Evolutionary conservation across 2,113 vertebrate species (phyloP), one percentile per base, ranked within the genome.

Genomic region (Cebus imitator): DNA sequence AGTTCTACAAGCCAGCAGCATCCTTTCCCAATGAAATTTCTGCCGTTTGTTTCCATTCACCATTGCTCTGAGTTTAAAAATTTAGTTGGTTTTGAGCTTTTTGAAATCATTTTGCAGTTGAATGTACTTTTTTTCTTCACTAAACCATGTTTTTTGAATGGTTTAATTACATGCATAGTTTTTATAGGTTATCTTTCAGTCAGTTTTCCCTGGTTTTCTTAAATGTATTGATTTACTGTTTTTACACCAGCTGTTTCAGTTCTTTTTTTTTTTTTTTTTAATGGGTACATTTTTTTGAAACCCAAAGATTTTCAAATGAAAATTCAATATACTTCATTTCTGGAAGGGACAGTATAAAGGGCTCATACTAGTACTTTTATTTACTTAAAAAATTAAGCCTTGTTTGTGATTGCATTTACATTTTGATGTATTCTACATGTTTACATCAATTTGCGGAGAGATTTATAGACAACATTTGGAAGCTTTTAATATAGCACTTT

Each of bases 61-160:
- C 35, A 35, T 82, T 94, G 21, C 43, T 84, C 48, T 79, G 16
- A 50, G 18, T 43, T 84, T 75, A 85, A 93, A 93, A 80, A 27
- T 45, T 40, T 50, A 87, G 16, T 82, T 95, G 88, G 52, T 66
- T 96, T 92, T 89, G 66, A 78, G 23, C 76, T 95, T 90, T 94
- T 55, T 82, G 70, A 94, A 92, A 32, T 92, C 37, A 13, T 94
- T 91, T 91, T 94, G 48, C 78, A 89, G 48, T 27, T 76, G 40
- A 85, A 72, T 79, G 30, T 72, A 61, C 18, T 73, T 68, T 92
- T 88, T 90, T 79, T 76, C 32, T 83, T 90, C 72, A 93, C 12
- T 82, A 76, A 97, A 32, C 17, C 20, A 8, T 94, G 13, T 90
- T 90, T 86, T 68, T 50, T 82, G 35, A 72, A 61, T 73, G 37